phyloP scores from a whole-genome alignment of 2,113 vertebrate species.

The Marmota flaviventris region DNA sequence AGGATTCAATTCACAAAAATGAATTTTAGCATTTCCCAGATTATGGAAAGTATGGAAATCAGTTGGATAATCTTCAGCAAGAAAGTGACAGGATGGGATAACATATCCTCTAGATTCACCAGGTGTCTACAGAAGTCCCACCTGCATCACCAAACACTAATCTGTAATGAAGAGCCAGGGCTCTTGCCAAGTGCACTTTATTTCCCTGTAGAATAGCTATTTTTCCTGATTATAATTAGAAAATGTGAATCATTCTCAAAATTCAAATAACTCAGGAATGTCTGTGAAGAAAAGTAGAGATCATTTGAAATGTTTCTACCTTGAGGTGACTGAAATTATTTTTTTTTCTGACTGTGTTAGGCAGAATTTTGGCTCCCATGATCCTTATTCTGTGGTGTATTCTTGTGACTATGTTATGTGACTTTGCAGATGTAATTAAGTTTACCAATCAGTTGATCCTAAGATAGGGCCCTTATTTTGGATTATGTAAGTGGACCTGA shows the following conservation, averaged over 20 bases:
- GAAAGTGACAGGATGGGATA: not conserved
- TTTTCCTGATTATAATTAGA: not conserved
- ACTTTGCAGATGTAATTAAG: not conserved
- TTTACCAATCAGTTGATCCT: not conserved
- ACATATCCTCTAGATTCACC: not conserved
- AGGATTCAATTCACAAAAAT: slow-evolving; percentile 26
- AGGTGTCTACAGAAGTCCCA: not conserved
- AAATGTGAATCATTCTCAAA: not conserved
- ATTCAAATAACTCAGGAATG: slow-evolving; percentile 11
- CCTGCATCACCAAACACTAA: not conserved
- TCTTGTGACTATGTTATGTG: not conserved
- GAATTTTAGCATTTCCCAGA: not conserved
- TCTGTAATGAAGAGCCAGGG: slow-evolving; percentile 15
- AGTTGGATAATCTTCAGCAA: not conserved
- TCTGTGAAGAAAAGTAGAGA: slow-evolving; percentile 8
- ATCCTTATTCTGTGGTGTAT: not conserved
- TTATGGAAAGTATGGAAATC: slow-evolving; percentile 17
- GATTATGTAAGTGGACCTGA: not conserved
- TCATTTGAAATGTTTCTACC: not conserved
- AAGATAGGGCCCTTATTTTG: not conserved
- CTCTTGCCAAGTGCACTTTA: not conserved
- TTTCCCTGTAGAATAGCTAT: not conserved
- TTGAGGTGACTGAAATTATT: slow-evolving; percentile 13
- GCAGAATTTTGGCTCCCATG: not conserved
- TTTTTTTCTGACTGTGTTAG: not conserved